Evolutionary conservation across 2,888 invertebrate genomes (phyloP).

Genomic region (Diachrysia chrysitis): DNA sequence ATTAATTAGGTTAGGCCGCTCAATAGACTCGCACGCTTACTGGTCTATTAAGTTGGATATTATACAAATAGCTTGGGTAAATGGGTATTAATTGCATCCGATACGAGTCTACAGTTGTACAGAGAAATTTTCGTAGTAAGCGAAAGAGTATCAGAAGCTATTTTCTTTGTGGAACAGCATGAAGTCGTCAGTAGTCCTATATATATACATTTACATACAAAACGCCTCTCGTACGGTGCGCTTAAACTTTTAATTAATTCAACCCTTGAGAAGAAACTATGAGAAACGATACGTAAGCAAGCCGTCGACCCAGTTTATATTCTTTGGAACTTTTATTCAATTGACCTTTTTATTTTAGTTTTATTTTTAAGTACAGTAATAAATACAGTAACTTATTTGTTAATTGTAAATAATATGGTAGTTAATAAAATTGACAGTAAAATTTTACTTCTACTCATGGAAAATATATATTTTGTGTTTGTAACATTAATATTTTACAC

Average conservation of each 20-base stretch:
- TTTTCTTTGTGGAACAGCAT: too few species aligned
- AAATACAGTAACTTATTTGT: too few species aligned
- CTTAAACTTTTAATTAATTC: constrained; percentile 49
- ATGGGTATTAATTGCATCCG: constrained; percentile 24
- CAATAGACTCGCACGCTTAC: constrained; percentile 19
- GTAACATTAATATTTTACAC: too few species aligned
- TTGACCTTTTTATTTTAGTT: constrained; percentile 18
- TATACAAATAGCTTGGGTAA: constrained; percentile 20
- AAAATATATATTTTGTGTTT: too few species aligned
- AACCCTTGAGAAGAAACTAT: constrained; percentile 19
- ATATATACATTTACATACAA: constrained; percentile 29
- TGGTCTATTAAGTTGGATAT: constrained; percentile 22
- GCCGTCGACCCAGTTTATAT: constrained; percentile 34
- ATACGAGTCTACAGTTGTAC: constrained; percentile 8
- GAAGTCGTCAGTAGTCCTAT: not conserved
- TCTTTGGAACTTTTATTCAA: constrained; percentile 26
- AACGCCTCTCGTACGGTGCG: constrained; percentile 5
- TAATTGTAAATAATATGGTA: too few species aligned
- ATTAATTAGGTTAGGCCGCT: constrained; percentile 35
- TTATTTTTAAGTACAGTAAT: too few species aligned
- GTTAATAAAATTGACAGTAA: too few species aligned
- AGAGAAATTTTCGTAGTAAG: not conserved
- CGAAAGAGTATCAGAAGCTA: too few species aligned
- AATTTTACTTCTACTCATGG: too few species aligned
- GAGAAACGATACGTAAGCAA: constrained; percentile 10